Percentiles rank a stretch among this genome's conserved stretches.
Conservation (phyloP, 2,888 invertebrate genomes). For the Eudemis profundana region DNA sequence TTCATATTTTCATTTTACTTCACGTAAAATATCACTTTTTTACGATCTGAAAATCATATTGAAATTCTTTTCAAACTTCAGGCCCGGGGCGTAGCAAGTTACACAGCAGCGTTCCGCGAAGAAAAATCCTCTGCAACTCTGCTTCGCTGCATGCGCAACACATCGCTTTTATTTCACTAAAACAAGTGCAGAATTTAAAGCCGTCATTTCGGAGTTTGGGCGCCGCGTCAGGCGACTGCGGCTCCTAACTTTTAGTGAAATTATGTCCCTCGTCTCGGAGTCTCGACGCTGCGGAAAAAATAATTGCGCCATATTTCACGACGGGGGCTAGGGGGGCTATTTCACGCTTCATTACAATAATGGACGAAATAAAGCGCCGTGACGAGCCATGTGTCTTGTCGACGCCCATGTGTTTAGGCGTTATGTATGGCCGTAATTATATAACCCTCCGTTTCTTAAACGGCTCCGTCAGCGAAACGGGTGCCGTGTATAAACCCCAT, state of each 20-base stretch:
- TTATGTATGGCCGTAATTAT: slow-evolving; percentile 15
- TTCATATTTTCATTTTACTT: too few relatives aligned
- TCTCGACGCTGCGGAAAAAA: slow-evolving; percentile 40
- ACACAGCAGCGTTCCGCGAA: background rate
- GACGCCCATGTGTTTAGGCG: slow-evolving; percentile 30
- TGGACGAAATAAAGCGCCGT: slow-evolving; percentile 38
- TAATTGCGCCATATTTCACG: slow-evolving; percentile 44
- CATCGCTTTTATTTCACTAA: slow-evolving; percentile 13
- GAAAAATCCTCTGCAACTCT: background rate
- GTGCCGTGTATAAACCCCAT: background rate
- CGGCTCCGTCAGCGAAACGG: slow-evolving; percentile 1
- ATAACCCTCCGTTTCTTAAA: slow-evolving; percentile 5
- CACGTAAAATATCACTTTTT: too few relatives aligned
- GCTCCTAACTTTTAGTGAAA: slow-evolving; percentile 39
- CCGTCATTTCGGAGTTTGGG: slow-evolving; percentile 25
- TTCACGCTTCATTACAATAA: slow-evolving; percentile 43
- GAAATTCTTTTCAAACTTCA: background rate
- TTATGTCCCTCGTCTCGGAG: slow-evolving; percentile 35
- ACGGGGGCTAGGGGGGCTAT: slow-evolving; percentile 29
- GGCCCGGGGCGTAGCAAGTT: background rate
- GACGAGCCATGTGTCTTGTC: slow-evolving; percentile 42
- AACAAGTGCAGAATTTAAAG: slow-evolving; percentile 31
- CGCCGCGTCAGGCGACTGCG: slow-evolving; percentile 23
- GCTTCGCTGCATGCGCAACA: slow-evolving; percentile 2
- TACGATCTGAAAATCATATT: too few relatives aligned